A percentile compares a stretch with the other conserved stretches of the same genome.
Evolutionary conservation across 1,140 invertebrate species (phyloP).

Genomic region (Heliconius eleuchia): DNA sequence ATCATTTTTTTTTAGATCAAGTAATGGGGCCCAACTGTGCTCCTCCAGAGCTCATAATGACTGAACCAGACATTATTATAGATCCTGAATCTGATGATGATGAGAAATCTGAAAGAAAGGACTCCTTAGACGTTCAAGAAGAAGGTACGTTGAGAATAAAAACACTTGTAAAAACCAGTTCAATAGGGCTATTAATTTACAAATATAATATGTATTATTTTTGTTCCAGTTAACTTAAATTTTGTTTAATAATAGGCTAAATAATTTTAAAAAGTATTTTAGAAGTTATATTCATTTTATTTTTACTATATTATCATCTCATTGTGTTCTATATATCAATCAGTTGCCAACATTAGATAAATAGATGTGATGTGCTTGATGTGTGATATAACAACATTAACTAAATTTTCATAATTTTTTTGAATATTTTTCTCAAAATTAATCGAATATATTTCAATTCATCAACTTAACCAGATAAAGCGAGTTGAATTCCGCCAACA

Average conservation of each 20-base stretch:
- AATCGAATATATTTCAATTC: conserved; percentile 15
- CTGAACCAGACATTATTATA: conserved; percentile 64
- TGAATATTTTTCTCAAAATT: not conserved
- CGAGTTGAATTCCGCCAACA: no score
- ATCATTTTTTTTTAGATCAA: conserved; percentile 45
- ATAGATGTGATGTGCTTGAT: not conserved
- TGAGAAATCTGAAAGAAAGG: conserved; percentile 68
- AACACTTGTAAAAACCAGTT: not conserved
- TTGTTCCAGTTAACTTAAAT: not conserved
- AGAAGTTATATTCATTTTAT: not conserved
- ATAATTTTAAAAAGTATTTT: not conserved
- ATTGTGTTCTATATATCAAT: not conserved
- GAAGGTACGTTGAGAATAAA: conserved; percentile 54
- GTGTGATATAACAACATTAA: not conserved
- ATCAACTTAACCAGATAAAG: no score
- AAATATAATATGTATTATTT: not conserved
- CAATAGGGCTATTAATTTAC: not conserved
- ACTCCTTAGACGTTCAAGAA: conserved; percentile 74
- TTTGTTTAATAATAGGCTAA: not conserved
- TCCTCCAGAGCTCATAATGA: conserved; percentile 70
- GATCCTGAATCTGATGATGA: conserved; percentile 75
- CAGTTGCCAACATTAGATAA: not conserved
- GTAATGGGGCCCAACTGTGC: conserved; percentile 47
- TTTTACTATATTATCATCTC: not conserved
- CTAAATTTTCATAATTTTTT: not conserved